A percentile compares a stretch with the other conserved stretches of the same genome.
Conservation (phyloP, 1,140 invertebrate species). For the Schlechtendalia chinensis region DNA sequence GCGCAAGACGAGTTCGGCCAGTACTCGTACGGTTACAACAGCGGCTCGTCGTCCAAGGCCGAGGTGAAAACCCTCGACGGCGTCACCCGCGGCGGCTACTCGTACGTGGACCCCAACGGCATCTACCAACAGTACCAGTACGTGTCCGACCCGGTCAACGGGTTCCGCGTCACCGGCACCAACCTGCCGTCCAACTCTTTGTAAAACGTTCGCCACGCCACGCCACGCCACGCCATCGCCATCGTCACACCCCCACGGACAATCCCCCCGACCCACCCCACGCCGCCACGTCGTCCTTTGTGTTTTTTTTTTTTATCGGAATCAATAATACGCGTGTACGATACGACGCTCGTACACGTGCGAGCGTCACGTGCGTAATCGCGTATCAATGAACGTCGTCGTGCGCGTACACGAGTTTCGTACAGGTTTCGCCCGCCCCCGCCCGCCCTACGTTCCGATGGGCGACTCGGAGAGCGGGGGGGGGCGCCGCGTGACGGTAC, state of each 20-base stretch:
- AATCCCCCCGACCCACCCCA: neutral
- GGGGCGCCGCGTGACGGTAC: neutral
- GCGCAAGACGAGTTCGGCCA: slow-evolving; percentile 61
- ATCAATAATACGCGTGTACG: neutral
- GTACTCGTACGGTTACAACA: slow-evolving; percentile 61
- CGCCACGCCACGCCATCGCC: no score
- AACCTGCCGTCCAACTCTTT: slow-evolving; percentile 59
- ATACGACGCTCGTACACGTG: neutral
- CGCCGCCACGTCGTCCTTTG: neutral
- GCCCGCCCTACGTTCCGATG: neutral
- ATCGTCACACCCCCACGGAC: neutral
- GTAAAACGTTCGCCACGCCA: neutral
- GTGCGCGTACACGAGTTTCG: neutral
- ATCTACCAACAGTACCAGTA: slow-evolving; percentile 67
- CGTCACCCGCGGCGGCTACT: slow-evolving; percentile 67
- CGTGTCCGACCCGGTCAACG: slow-evolving; percentile 65
- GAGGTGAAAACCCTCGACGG: slow-evolving; percentile 63
- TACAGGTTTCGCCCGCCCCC: neutral
- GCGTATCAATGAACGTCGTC: neutral
- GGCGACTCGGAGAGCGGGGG: neutral
- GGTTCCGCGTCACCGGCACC: slow-evolving; percentile 66
- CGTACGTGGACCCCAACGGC: slow-evolving; percentile 70
- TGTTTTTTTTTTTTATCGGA: neutral
- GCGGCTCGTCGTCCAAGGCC: slow-evolving; percentile 58
- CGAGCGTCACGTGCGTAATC: neutral